Evolutionary conservation across 2,888 invertebrate genomes (phyloP).

Genomic region (Parnassius smintheus): DNA sequence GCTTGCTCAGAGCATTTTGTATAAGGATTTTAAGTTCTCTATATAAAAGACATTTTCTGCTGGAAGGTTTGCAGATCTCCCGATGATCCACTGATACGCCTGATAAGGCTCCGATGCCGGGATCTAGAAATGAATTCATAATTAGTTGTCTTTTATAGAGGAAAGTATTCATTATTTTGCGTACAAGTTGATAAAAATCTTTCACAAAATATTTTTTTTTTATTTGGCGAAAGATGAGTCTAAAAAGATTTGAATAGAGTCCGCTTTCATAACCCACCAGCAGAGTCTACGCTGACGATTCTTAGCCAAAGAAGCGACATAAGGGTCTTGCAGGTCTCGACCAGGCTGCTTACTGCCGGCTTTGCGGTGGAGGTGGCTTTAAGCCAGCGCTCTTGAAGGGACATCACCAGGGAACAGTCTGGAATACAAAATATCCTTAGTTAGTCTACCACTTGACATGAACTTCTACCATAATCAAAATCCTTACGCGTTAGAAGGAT

Average conservation of each 20-base stretch:
- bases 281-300: slow-evolving; percentile 89
- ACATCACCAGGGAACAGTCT: slow-evolving; percentile 86
- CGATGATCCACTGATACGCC: slow-evolving; percentile 90
- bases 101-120: slow-evolving; percentile 88
- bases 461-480: not conserved
- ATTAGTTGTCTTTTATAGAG: too few species aligned
- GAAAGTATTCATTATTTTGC: too few species aligned
- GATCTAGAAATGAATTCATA: slow-evolving; percentile 79
- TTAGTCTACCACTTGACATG: not conserved
- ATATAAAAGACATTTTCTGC: slow-evolving; percentile 85
- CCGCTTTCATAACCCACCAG: slow-evolving; percentile 76
- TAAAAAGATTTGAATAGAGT: too few species aligned
- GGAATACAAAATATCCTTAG: slow-evolving; percentile 35
- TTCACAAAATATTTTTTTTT: too few species aligned
- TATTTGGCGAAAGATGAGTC: too few species aligned
- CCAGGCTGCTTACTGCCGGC: slow-evolving; percentile 86
- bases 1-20: slow-evolving; percentile 45
- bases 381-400: slow-evolving; percentile 81
- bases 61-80: slow-evolving; percentile 92
- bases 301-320: slow-evolving; percentile 88
- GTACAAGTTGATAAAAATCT: too few species aligned
- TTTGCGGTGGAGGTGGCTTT: slow-evolving; percentile 38
- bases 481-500: too few species aligned
- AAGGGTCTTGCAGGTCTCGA: slow-evolving; percentile 88
- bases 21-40: slow-evolving; percentile 84